Percentiles rank a stretch among this genome's conserved stretches.
phyloP scores from a whole-genome alignment of 2,888 invertebrate genomes.

The Bombylius major region DNA sequence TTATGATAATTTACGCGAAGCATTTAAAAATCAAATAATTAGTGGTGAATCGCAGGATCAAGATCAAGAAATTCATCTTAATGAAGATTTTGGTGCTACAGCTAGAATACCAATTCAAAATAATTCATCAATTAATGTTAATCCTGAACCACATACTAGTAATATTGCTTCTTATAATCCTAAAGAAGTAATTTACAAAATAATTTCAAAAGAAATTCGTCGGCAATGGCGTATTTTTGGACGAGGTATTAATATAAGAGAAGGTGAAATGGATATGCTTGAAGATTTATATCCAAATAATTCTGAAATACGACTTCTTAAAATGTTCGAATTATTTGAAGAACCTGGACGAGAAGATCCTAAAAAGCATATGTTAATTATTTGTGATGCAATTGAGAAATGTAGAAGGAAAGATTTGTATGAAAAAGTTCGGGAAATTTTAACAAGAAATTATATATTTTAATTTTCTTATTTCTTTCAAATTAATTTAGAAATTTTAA shows the following conservation, averaged over 20 bases:
- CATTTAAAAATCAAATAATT: neutral
- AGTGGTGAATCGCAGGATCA: neutral
- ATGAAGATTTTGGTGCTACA: too few relatives aligned
- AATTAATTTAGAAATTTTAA: too few relatives aligned
- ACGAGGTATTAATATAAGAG: constrained; percentile 23
- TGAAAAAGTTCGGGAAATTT: constrained; percentile 20
- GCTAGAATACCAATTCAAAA: neutral
- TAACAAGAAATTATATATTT: constrained; percentile 9
- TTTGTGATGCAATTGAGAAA: constrained; percentile 23
- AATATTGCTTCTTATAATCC: constrained; percentile 19
- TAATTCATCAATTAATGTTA: neutral
- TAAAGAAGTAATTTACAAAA: neutral
- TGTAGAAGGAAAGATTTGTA: constrained; percentile 25
- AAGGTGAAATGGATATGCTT: constrained; percentile 25
- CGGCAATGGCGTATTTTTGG: constrained; percentile 30
- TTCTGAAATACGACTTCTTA: constrained; percentile 23
- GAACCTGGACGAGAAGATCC: constrained; percentile 24
- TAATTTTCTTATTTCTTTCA: too few relatives aligned
- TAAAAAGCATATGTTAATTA: constrained; percentile 14
- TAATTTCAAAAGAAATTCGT: constrained; percentile 21
- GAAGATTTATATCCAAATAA: constrained; percentile 24
- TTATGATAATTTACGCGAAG: neutral
- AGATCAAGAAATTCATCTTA: too few relatives aligned
- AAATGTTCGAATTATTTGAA: constrained; percentile 27
- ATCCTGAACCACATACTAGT: constrained; percentile 18